Evolutionary conservation across 1,140 invertebrate species (phyloP).

Genomic region (Drosophila varians): DNA sequence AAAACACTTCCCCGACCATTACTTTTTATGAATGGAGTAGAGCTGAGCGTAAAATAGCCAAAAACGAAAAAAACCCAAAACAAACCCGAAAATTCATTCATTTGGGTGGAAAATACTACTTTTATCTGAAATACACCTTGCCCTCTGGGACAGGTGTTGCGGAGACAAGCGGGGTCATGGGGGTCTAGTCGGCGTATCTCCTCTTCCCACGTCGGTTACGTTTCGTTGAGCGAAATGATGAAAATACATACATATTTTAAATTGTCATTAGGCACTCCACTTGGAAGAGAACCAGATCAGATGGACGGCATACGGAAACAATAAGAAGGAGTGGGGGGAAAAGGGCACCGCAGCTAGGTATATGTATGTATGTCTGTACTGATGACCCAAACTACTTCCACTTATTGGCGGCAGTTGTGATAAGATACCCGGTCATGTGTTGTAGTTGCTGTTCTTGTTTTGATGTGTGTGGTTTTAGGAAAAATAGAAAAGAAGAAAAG

Average conservation of each 20-base stretch:
- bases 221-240: slow-evolving; percentile 73
- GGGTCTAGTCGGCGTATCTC: slow-evolving; percentile 21
- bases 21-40: slow-evolving; percentile 8
- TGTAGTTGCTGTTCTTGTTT: slow-evolving; percentile 18
- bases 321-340: slow-evolving; percentile 13
- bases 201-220: slow-evolving; percentile 79
- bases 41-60: slow-evolving; percentile 8
- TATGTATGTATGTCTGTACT: not conserved
- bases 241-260: slow-evolving; percentile 58
- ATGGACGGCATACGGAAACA: slow-evolving; percentile 50
- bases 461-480: slow-evolving; percentile 43
- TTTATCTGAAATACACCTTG: not conserved
- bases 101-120: slow-evolving; percentile 58
- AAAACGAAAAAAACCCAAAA: slow-evolving; percentile 6
- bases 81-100: slow-evolving; percentile 51
- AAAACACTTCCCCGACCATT: slow-evolving; percentile 40
- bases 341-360: slow-evolving; percentile 14
- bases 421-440: slow-evolving; percentile 47
- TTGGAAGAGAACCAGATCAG: not conserved
- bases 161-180: not conserved
- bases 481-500: slow-evolving; percentile 6
- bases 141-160: not conserved
- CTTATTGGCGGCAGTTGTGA: slow-evolving; percentile 75
- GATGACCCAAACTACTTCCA: slow-evolving; percentile 65
- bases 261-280: slow-evolving; percentile 27